These are phyloP conservation scores for Linyphia triangularis DNA, from an alignment of 2,888 invertebrate species.

Conservation along the genomic window DNA sequence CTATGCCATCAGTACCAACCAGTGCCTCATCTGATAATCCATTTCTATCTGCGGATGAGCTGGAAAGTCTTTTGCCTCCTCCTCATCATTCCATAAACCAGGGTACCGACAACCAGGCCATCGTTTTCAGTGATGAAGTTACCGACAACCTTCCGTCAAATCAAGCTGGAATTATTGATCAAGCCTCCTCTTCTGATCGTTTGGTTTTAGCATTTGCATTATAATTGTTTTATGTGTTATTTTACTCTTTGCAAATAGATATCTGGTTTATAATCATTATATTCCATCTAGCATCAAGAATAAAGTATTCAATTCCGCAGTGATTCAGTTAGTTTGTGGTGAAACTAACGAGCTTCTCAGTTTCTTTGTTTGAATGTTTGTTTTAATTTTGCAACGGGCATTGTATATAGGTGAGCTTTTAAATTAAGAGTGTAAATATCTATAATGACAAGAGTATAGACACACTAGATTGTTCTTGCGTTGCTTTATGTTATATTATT, in stretches of 20 bases:
- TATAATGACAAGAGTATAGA: conserved; percentile 5
- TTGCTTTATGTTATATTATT: not conserved
- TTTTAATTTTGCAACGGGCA: conserved; percentile 32
- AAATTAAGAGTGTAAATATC: conserved; percentile 17
- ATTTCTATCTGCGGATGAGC: conserved; percentile 50
- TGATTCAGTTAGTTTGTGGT: not conserved
- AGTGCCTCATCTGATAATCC: conserved; percentile 29
- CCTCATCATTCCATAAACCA: conserved; percentile 33
- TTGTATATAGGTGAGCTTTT: conserved; percentile 43
- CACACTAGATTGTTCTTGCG: conserved; percentile 4
- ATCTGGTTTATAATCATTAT: conserved; percentile 30
- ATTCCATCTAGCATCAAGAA: not conserved
- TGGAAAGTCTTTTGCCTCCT: conserved; percentile 45
- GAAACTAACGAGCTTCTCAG: not conserved
- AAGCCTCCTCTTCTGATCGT: conserved; percentile 35
- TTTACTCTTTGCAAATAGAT: conserved; percentile 5
- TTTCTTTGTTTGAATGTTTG: conserved; percentile 1
- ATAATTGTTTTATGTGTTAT: conserved; percentile 25
- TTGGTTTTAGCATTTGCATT: conserved; percentile 5
- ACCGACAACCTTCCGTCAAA: not conserved
- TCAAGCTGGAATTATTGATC: not conserved
- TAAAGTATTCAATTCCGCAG: conserved; percentile 6
- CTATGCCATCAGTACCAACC: not conserved
- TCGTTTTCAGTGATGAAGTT: not conserved
- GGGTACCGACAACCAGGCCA: not conserved